Percentiles rank a stretch among this genome's conserved stretches.
Evolutionary conservation across 1,140 invertebrate species (phyloP).

Genomic region (Bombus superbus): DNA sequence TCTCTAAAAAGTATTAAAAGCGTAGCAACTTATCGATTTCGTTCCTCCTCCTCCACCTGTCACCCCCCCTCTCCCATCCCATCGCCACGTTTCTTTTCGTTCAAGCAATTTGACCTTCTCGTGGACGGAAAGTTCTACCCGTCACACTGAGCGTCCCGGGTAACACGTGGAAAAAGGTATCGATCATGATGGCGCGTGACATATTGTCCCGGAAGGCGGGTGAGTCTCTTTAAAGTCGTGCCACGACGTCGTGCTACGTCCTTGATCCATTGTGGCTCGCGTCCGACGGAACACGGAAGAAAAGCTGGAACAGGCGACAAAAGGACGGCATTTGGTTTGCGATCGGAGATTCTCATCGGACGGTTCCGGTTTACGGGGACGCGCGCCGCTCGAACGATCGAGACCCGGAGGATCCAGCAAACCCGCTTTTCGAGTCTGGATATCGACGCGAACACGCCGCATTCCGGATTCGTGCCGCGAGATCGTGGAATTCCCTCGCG

Average conservation of each 20-base stretch:
- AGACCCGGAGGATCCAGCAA: slow-evolving; percentile 17
- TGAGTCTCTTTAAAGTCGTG: background rate
- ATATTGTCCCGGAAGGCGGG: background rate
- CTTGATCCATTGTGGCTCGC: background rate
- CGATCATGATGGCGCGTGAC: slow-evolving; percentile 15
- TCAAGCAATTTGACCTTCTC: background rate
- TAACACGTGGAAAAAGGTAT: background rate
- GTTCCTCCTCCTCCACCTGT: too few relatives aligned
- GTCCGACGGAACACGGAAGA: background rate
- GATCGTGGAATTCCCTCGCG: slow-evolving; percentile 36
- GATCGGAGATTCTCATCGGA: background rate
- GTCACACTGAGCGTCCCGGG: background rate
- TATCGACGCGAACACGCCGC: background rate
- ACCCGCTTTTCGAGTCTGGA: background rate
- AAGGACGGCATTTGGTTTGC: background rate
- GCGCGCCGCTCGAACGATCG: background rate
- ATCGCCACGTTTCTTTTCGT: background rate
- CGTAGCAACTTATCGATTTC: background rate
- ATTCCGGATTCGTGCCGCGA: slow-evolving; percentile 36
- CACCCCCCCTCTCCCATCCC: too few relatives aligned
- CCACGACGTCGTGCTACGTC: background rate
- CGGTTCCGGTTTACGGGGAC: slow-evolving; percentile 7
- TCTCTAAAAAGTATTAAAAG: background rate
- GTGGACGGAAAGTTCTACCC: background rate
- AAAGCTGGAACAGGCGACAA: background rate